Percentiles rank a stretch among this genome's conserved stretches.
These are phyloP conservation scores for Andinoacara biseriatus DNA, from an alignment of 2,113 vertebrate genomes.

Conservation along the genomic window DNA sequence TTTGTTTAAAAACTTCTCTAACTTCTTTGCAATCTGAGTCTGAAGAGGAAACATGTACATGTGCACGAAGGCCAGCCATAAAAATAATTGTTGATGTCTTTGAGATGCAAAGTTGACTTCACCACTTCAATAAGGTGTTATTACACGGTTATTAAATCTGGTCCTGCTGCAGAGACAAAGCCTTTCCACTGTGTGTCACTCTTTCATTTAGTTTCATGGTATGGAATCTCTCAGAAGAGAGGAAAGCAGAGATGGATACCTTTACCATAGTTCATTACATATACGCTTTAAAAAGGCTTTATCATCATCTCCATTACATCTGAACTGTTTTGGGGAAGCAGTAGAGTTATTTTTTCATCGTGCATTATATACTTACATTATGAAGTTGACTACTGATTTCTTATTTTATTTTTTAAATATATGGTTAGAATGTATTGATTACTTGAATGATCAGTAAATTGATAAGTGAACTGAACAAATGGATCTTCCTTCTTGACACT, in stretches of 20 bases:
- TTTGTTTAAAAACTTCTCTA: not conserved
- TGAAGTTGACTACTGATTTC: not conserved
- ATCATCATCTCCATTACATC: not conserved
- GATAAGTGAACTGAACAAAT: not conserved
- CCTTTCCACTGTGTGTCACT: slow-evolving; percentile 46
- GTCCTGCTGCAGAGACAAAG: slow-evolving; percentile 16
- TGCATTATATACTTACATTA: not conserved
- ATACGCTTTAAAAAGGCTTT: not conserved
- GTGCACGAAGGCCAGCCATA: too few relatives aligned
- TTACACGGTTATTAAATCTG: not conserved
- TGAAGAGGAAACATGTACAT: not conserved
- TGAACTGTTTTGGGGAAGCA: not conserved
- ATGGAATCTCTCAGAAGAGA: not conserved
- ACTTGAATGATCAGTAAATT: not conserved
- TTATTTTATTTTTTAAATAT: not conserved
- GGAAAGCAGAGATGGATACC: not conserved
- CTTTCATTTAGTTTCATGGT: slow-evolving; percentile 8
- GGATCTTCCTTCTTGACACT: not conserved
- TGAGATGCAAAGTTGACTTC: not conserved
- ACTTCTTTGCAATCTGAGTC: not conserved
- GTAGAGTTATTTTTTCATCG: too few relatives aligned
- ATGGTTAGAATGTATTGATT: not conserved
- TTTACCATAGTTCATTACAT: not conserved
- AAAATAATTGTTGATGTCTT: too few relatives aligned
- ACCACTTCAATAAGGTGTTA: not conserved